Conservation (phyloP, 2,797 vertebrate species). For the Tolypeutes matacus region DNA sequence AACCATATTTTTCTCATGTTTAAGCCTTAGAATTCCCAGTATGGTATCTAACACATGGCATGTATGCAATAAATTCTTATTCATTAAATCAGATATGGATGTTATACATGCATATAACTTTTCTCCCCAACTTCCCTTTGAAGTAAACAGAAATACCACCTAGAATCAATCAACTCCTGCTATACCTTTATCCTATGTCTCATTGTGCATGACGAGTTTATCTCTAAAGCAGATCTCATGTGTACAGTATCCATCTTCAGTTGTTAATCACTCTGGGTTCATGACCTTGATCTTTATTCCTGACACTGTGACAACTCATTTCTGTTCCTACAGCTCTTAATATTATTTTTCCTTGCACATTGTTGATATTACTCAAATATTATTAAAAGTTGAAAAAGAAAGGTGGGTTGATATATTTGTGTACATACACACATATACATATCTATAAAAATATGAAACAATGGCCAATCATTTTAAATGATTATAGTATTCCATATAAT, state of each 20-base stretch:
- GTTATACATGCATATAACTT: not conserved
- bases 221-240: not conserved
- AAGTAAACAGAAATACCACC: not conserved
- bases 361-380: not conserved
- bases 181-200: not conserved
- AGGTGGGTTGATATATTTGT: not conserved
- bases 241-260: not conserved
- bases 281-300: not conserved
- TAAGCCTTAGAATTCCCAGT: not conserved
- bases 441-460: conserved; percentile 9
- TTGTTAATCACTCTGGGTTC: not conserved
- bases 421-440: no score
- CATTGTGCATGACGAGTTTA: not conserved
- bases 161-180: not conserved
- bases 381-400: conserved; percentile 16
- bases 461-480: conserved; percentile 28
- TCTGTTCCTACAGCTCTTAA: not conserved
- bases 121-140: conserved; percentile 15
- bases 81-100: not conserved
- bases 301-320: not conserved
- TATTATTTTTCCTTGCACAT: not conserved
- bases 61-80: not conserved
- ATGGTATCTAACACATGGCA: not conserved
- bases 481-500: conserved; percentile 37
- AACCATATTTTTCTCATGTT: not conserved